Conservation (phyloP, 2,113 vertebrate genomes). For the Phrynosoma blainvillii region DNA sequence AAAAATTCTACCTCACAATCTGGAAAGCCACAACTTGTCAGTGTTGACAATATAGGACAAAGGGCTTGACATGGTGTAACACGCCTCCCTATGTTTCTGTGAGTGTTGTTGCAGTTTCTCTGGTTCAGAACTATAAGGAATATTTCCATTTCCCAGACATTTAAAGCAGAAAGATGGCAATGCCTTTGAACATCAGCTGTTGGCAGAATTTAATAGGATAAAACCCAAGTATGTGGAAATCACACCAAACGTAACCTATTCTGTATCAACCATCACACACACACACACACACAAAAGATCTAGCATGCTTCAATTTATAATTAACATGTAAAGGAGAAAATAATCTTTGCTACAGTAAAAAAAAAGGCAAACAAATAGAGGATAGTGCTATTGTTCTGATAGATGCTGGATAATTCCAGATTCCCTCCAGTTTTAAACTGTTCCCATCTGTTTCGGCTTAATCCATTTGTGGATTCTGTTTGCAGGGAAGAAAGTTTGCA, state of each 20-base stretch:
- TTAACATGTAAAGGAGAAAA: not conserved
- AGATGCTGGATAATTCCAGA: constrained; percentile 29
- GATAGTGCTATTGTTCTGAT: not conserved
- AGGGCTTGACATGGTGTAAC: too few species aligned
- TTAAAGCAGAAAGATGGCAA: not conserved
- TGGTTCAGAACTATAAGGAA: not conserved
- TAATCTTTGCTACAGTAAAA: not conserved
- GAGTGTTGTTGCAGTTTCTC: not conserved
- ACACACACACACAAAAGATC: not conserved
- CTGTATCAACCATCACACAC: not conserved
- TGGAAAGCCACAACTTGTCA: too few species aligned
- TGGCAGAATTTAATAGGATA: not conserved
- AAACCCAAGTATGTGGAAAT: constrained; percentile 19
- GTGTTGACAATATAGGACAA: too few species aligned
- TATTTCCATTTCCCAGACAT: constrained; percentile 6
- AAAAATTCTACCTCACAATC: too few species aligned
- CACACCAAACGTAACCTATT: not conserved
- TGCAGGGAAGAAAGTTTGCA: constrained; percentile 22
- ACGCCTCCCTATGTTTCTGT: not conserved
- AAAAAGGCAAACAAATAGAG: not conserved
- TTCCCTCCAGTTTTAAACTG: constrained; percentile 36
- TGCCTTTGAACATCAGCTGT: too few species aligned
- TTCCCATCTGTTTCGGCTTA: constrained; percentile 40
- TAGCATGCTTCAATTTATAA: not conserved
- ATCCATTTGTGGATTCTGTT: constrained; percentile 19